Base-by-base conservation (phyloP, 2,888 invertebrate species). In the Hirtodrosophila confusa region DNA sequence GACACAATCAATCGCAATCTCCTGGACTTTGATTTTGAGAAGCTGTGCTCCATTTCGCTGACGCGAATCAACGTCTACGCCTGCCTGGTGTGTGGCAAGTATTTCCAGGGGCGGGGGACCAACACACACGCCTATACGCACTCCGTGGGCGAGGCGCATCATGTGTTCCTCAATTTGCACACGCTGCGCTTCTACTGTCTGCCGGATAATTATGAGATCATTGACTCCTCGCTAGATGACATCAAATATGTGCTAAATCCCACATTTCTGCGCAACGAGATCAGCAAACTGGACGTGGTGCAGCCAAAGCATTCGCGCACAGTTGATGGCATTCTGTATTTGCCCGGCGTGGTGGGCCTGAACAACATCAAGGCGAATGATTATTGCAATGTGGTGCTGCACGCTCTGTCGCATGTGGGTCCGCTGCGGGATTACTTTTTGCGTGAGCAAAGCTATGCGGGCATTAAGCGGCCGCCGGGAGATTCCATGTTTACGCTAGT, bases 351-450 rank as follows among this genome's bases (percentile, higher is more conserved):
- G 88, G 98, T 99, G 17, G 96, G 96, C 0, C 93, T 99, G 48
- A 99, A 99, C 90, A 99, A 99, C 91, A 99, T 99, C 80, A 99
- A 99, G 92, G 99, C 98, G 3, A 99, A 99, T 92, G 99, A 99
- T 92, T 99, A 99, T 90, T 99, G 99, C 91, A 99, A 99, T 93
- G 99, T 99, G 47, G 97, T 99, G 57, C 93, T 99, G 56, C 91
- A 99, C 96, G 97, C 98, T 17, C 92, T 99, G 31, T 97, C 98
- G 0, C 98, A 99, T 93, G 99, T 99, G 3, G 94, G 96, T 1
- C 99, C 99, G 0, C 92, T 99, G 12, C 93, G 99, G 40, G 96
- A 99, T 91, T 99, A 98, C 90, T 99, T 99, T 90, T 92, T 99
- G 31, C 94, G 97, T 41, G 99, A 99, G 92, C 96, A 96, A 82